phyloP scores from a whole-genome alignment of 2,797 vertebrate species.

The Vespertilio murinus region DNA sequence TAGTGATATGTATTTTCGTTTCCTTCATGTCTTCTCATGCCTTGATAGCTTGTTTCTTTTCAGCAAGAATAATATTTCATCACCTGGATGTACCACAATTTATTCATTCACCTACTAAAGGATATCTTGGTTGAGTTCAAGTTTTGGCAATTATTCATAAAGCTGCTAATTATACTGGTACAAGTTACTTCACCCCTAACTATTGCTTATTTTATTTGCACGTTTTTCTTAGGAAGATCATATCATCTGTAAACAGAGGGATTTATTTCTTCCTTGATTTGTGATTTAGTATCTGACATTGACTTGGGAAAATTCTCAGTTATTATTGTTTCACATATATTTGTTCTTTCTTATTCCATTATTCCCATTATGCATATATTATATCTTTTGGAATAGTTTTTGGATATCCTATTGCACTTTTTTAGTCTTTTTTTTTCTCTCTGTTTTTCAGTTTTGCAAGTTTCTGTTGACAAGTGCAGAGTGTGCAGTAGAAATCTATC shows the following conservation, averaged over 20 bases:
- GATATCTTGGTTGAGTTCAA: neutral
- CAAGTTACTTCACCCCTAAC: neutral
- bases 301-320: neutral
- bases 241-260: neutral
- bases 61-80: neutral
- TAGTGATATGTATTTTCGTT: neutral
- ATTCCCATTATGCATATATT: neutral
- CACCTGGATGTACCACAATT: neutral
- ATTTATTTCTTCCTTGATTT: neutral
- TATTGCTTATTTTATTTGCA: neutral
- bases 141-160: neutral
- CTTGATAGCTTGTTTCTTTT: neutral
- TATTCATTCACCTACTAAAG: neutral
- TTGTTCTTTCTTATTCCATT: neutral
- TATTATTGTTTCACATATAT: neutral
- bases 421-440: neutral
- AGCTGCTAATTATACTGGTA: neutral
- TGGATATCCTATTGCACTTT: neutral
- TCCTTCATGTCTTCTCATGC: neutral
- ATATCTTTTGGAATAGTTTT: neutral
- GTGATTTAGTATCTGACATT: neutral
- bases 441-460: neutral
- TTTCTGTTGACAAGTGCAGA: neutral
- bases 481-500: neutral
- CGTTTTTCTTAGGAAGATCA: neutral